Percentiles rank a stretch among this genome's conserved stretches.
phyloP scores from a whole-genome alignment of 2,113 vertebrate genomes.

The Hydropotes inermis region DNA sequence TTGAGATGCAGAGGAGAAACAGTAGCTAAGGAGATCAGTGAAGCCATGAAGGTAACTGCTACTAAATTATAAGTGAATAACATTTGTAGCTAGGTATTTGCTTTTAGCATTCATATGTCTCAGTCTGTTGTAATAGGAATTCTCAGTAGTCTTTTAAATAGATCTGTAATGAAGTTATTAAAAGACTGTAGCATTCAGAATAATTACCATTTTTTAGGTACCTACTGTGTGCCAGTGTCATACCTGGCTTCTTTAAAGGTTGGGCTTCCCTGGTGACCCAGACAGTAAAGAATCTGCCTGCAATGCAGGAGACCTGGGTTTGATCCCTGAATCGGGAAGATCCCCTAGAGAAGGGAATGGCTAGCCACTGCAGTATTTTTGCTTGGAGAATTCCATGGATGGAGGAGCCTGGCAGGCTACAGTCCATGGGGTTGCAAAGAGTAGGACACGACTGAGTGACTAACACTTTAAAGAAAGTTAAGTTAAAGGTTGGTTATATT shows the following conservation, averaged over 20 bases:
- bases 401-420: background rate
- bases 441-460: background rate
- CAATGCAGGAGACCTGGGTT: background rate
- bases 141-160: background rate
- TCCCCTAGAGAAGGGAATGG: background rate
- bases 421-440: background rate
- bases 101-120: background rate
- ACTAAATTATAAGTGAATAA: background rate
- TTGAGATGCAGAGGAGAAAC: constrained; percentile 81
- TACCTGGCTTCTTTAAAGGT: background rate
- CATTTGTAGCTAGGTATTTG: background rate
- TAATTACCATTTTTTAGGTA: background rate
- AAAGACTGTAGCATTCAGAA: background rate
- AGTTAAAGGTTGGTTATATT: background rate
- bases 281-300: background rate
- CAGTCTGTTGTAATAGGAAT: background rate
- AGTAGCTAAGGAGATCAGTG: constrained; percentile 81
- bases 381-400: background rate
- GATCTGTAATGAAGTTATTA: background rate
- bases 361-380: background rate
- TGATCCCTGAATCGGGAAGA: background rate
- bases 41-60: constrained; percentile 87
- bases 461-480: background rate
- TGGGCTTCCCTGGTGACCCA: background rate
- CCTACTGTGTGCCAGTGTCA: background rate